phyloP scores from a whole-genome alignment of 2,113 vertebrate species.

The Agelaius phoeniceus region DNA sequence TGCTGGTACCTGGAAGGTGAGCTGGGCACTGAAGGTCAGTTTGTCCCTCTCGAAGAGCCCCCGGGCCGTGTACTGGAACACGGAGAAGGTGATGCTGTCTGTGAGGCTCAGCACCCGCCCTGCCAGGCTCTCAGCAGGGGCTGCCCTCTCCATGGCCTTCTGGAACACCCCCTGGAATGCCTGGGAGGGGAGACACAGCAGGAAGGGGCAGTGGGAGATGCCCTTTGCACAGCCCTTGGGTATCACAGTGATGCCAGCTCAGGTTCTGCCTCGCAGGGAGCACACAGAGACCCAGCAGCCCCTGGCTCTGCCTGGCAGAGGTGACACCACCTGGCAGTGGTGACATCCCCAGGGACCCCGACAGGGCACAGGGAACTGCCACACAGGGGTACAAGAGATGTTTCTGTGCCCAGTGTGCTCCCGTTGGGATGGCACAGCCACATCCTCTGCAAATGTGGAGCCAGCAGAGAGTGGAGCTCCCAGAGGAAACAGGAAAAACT shows the following conservation, averaged over 20 bases:
- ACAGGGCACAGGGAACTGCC: background rate
- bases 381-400: background rate
- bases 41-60: constrained; percentile 95
- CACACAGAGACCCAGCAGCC: background rate
- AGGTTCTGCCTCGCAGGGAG: background rate
- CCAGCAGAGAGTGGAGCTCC: background rate
- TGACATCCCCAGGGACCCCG: background rate
- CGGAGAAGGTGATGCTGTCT: constrained; percentile 90
- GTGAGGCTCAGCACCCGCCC: constrained; percentile 83
- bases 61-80: constrained; percentile 90
- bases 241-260: background rate
- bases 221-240: background rate
- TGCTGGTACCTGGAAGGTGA: constrained; percentile 89
- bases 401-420: background rate
- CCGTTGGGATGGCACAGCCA: background rate
- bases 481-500: background rate
- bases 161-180: constrained; percentile 91
- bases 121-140: constrained; percentile 75
- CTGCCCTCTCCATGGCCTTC: constrained; percentile 86
- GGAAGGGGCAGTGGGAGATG: accelerated
- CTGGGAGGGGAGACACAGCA: constrained; percentile 53
- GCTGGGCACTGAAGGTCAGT: constrained; percentile 88
- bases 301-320: background rate
- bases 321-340: background rate
- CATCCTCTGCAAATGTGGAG: background rate